A percentile compares a stretch with the other conserved stretches of the same genome.
Evolutionary conservation across 2,888 invertebrate species (phyloP).

Genomic region (Zaprionus obscuricornis): DNA sequence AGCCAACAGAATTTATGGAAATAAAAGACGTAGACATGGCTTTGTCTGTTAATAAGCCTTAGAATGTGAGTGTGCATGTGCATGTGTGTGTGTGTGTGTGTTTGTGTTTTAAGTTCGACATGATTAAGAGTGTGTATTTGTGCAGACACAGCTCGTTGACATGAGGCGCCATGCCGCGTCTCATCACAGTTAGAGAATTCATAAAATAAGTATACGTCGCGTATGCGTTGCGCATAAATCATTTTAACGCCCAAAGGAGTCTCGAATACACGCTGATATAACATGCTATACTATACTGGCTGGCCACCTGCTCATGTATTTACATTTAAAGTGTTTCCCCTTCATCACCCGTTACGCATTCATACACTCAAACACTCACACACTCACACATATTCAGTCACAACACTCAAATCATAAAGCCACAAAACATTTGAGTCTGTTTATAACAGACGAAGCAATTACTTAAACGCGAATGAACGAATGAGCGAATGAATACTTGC

Average conservation of each 20-base stretch:
- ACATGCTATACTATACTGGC: too few relatives aligned
- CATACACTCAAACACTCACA: neutral
- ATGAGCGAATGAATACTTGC: conserved; percentile 33
- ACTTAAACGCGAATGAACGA: conserved; percentile 50
- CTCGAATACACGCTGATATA: conserved; percentile 17
- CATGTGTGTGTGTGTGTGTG: conserved; percentile 10
- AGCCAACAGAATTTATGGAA: conserved; percentile 67
- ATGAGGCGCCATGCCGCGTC: conserved; percentile 49
- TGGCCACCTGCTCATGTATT: conserved; percentile 44
- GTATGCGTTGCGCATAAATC: conserved; percentile 63
- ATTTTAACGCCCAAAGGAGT: conserved; percentile 39
- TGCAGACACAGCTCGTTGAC: conserved; percentile 52
- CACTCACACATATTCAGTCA: too few relatives aligned
- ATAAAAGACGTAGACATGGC: conserved; percentile 65
- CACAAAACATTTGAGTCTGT: conserved; percentile 14
- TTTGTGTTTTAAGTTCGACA: conserved; percentile 33
- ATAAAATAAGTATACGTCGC: conserved; percentile 66
- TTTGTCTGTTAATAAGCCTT: conserved; percentile 16
- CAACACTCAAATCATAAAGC: conserved; percentile 16
- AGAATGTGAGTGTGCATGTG: conserved; percentile 6
- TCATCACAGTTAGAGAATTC: conserved; percentile 47
- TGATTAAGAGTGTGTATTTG: conserved; percentile 57
- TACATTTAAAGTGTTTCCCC: conserved; percentile 31
- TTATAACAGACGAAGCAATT: conserved; percentile 44
- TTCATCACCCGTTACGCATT: neutral